A percentile compares a stretch with the other conserved stretches of the same genome.
Evolutionary conservation across 2,888 invertebrate species (phyloP).

Genomic region (Conomelus anceps): DNA sequence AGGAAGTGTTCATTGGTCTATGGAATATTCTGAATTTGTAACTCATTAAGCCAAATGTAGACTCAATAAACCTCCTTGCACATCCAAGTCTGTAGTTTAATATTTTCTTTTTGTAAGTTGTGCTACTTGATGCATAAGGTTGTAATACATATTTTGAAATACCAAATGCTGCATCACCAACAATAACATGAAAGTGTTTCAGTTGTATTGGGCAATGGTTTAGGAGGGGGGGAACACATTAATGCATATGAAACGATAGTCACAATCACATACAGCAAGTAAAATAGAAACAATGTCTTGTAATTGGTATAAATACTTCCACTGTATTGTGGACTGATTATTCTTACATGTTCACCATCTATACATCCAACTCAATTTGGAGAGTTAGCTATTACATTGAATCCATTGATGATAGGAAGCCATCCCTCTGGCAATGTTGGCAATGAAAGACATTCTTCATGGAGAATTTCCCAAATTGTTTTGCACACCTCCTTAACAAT

Average conservation of each 20-base stretch:
- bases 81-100: conserved; percentile 34
- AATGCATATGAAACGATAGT: conserved; percentile 33
- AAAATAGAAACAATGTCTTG: conserved; percentile 33
- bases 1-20: conserved; percentile 23
- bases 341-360: conserved; percentile 30
- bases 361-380: conserved; percentile 35
- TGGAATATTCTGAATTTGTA: conserved; percentile 29
- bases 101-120: conserved; percentile 26
- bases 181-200: conserved; percentile 21
- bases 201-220: background rate
- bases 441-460: conserved; percentile 21
- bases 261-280: conserved; percentile 31
- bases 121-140: conserved; percentile 26
- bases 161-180: conserved; percentile 30
- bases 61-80: conserved; percentile 33
- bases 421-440: conserved; percentile 26
- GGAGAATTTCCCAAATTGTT: conserved; percentile 30
- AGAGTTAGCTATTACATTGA: conserved; percentile 34
- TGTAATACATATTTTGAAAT: conserved; percentile 23
- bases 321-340: conserved; percentile 30
- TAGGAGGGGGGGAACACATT: conserved; percentile 16
- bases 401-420: conserved; percentile 32
- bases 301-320: conserved; percentile 34
- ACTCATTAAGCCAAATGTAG: conserved; percentile 31
- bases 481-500: conserved; percentile 29